These are phyloP conservation scores for Tipula helvola DNA, from an alignment of 2,888 invertebrate genomes.

Conservation along the genomic window DNA sequence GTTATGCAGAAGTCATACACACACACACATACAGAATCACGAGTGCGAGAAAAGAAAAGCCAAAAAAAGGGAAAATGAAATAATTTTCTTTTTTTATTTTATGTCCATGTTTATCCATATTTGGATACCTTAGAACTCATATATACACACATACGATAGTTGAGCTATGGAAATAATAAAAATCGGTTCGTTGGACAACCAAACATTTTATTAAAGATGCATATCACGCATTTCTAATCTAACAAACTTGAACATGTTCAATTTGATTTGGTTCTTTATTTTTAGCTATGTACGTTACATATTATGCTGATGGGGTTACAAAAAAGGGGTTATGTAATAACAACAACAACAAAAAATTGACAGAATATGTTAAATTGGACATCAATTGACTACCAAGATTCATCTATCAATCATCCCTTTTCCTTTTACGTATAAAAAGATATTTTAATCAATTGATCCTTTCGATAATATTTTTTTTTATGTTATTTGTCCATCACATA, in stretches of 20 bases:
- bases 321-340: not conserved
- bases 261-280: not conserved
- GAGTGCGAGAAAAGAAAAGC: not conserved
- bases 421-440: not conserved
- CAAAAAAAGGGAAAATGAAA: not conserved
- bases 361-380: not conserved
- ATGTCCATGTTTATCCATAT: not conserved
- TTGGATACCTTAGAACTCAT: not conserved
- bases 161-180: not conserved
- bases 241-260: not conserved
- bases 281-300: not conserved
- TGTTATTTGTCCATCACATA: not conserved
- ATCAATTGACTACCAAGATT: not conserved
- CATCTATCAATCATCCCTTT: not conserved
- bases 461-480: not conserved
- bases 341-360: not conserved
- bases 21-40: not conserved
- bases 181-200: not conserved
- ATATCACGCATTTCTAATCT: not conserved
- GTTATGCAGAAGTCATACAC: not conserved
- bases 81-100: not conserved
- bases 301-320: not conserved
- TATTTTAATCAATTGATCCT: not conserved
- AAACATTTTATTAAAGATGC: not conserved
- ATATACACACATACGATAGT: not conserved